A percentile compares a stretch with the other conserved stretches of the same genome.
Conservation (phyloP, 2,888 invertebrate genomes). For the Drosophila kokeensis region DNA sequence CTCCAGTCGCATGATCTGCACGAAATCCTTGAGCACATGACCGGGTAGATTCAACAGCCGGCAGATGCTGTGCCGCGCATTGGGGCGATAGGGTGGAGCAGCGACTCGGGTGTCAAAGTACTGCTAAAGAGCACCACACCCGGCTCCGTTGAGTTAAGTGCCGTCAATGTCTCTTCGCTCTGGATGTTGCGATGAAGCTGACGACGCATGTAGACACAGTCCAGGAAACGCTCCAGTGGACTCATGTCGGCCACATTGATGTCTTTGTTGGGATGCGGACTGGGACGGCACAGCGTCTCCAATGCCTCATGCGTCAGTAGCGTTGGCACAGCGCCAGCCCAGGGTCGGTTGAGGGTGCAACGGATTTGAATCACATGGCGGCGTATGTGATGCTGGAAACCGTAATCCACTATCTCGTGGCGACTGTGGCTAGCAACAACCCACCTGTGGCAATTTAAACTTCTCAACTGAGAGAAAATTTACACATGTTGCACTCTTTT, state of each 20-base stretch:
- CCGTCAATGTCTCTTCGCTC: conserved; percentile 89
- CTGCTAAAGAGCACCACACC: conserved; percentile 95
- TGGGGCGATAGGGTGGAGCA: conserved; percentile 95
- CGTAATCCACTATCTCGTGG: conserved; percentile 89
- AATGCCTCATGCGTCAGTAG: conserved; percentile 94
- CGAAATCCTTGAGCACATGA: conserved; percentile 95
- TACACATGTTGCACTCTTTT: conserved; percentile 47
- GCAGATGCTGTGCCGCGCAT: conserved; percentile 94
- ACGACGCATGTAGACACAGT: conserved; percentile 95
- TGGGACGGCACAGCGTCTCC: conserved; percentile 93
- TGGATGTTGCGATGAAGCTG: conserved; percentile 94
- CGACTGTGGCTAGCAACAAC: conserved; percentile 86
- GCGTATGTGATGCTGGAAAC: conserved; percentile 94
- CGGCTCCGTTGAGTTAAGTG: conserved; percentile 91
- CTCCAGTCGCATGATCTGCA: conserved; percentile 89
- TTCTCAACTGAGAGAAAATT: conserved; percentile 19
- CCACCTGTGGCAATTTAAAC: neutral
- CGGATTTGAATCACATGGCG: conserved; percentile 94
- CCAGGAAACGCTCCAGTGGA: conserved; percentile 95
- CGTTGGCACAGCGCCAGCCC: conserved; percentile 97
- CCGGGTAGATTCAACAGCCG: conserved; percentile 93
- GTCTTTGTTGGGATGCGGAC: conserved; percentile 89
- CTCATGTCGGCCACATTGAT: conserved; percentile 91
- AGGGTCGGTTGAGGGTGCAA: conserved; percentile 92
- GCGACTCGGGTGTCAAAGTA: conserved; percentile 96